phyloP scores from a whole-genome alignment of 2,888 invertebrate species.

The Drosophila gaucha region DNA sequence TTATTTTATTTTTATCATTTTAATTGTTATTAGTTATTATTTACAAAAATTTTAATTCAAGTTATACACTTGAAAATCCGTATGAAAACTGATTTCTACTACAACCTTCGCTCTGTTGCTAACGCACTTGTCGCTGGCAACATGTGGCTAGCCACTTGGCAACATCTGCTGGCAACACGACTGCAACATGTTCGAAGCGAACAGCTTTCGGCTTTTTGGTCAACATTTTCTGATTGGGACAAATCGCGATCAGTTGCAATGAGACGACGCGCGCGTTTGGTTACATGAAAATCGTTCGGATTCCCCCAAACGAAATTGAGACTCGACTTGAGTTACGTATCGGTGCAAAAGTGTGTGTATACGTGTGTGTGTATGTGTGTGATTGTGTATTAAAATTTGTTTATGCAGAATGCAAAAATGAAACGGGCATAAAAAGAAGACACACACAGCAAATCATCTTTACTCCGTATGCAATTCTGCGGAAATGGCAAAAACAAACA shows the following conservation, averaged over 20 bases:
- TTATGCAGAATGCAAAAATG: conserved; percentile 56
- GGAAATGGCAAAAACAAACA: conserved; percentile 52
- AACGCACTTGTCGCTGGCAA: conserved; percentile 51
- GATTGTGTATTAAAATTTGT: conserved; percentile 63
- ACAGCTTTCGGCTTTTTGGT: conserved; percentile 24
- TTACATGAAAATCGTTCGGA: conserved; percentile 58
- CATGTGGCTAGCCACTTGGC: conserved; percentile 25
- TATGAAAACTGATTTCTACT: not conserved
- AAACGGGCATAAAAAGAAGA: conserved; percentile 32
- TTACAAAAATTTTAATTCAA: not conserved
- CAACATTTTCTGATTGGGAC: conserved; percentile 49
- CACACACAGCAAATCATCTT: conserved; percentile 49
- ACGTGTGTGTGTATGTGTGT: conserved; percentile 17
- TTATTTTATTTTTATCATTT: no score
- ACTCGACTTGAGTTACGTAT: conserved; percentile 23
- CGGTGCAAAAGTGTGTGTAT: conserved; percentile 6
- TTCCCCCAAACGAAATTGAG: conserved; percentile 14
- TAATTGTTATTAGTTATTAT: no score
- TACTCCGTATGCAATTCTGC: conserved; percentile 59
- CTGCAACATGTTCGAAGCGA: conserved; percentile 61
- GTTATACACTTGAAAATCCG: not conserved
- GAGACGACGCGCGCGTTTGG: conserved; percentile 80
- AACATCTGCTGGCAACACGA: conserved; percentile 39
- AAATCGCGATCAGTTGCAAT: conserved; percentile 76
- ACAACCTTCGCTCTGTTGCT: conserved; percentile 17